Conservation (phyloP, 2,113 vertebrate genomes). For the Reinhardtius hippoglossoides region DNA sequence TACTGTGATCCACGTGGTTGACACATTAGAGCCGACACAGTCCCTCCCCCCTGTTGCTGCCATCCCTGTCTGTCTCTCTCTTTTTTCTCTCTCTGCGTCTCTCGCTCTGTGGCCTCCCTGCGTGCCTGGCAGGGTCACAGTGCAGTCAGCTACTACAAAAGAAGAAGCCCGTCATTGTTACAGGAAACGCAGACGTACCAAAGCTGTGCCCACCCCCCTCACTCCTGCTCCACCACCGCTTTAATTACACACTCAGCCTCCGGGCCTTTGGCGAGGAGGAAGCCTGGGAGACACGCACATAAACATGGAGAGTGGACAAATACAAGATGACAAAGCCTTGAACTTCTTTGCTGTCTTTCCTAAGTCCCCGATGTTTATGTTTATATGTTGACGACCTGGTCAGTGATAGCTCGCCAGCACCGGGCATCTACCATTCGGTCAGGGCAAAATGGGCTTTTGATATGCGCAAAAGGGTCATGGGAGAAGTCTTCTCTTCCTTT, state of each 20-base stretch:
- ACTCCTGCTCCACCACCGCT: constrained; percentile 3
- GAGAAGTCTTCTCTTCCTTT: constrained; percentile 45
- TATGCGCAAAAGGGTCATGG: constrained; percentile 29
- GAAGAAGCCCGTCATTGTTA: constrained; percentile 74
- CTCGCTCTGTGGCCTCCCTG: constrained; percentile 41
- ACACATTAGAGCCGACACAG: constrained; percentile 70
- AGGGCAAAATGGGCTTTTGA: constrained; percentile 43
- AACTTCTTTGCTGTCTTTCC: constrained; percentile 5
- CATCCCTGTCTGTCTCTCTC: constrained; percentile 24
- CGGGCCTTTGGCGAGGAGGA: constrained; percentile 26
- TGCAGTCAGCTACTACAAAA: constrained; percentile 79
- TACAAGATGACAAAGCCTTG: constrained; percentile 10
- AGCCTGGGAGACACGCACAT: constrained; percentile 32
- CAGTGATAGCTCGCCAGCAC: background rate
- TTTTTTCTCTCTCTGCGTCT: constrained; percentile 12
- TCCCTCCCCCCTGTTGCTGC: constrained; percentile 39
- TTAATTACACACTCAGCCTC: constrained; percentile 69
- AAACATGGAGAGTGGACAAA: constrained; percentile 17
- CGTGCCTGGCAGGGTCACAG: constrained; percentile 73
- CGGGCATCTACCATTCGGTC: background rate
- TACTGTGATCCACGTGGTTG: constrained; percentile 79
- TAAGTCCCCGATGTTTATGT: constrained; percentile 13
- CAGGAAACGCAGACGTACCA: constrained; percentile 64
- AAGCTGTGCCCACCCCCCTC: constrained; percentile 3
- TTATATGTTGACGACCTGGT: constrained; percentile 18